Evolutionary conservation across 1,140 invertebrate species (phyloP).

Genomic region (Drosophila ohnishii): DNA sequence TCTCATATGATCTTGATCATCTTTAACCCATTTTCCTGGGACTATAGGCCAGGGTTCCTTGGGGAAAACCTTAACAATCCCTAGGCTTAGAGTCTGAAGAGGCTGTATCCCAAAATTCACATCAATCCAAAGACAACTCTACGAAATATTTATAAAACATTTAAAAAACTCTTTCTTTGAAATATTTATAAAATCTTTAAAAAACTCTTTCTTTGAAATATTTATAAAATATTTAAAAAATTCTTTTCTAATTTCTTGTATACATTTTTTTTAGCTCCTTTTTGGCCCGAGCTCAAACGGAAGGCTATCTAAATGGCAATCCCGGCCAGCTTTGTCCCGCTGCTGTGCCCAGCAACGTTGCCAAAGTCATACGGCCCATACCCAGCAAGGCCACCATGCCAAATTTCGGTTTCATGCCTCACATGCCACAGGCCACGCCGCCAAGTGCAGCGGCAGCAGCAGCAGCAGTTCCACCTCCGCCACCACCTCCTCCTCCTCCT

Average conservation of each 20-base stretch:
- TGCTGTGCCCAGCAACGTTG: constrained; percentile 8
- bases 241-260: background rate
- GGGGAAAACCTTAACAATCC: background rate
- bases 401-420: constrained; percentile 69
- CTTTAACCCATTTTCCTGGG: background rate
- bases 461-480: background rate
- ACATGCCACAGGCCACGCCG: constrained; percentile 22
- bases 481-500: constrained; percentile 6
- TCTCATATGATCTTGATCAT: background rate
- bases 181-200: background rate
- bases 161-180: background rate
- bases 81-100: background rate
- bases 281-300: constrained; percentile 82
- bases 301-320: constrained; percentile 71
- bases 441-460: background rate
- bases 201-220: background rate
- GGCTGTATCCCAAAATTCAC: background rate
- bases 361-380: constrained; percentile 77
- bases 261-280: constrained; percentile 68
- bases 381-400: constrained; percentile 78
- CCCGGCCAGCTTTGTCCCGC: constrained; percentile 32
- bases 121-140: background rate
- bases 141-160: background rate
- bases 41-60: background rate
- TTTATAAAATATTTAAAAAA: background rate